Base-by-base conservation (phyloP, 2,113 vertebrate species). In the Toxotes jaculatrix region DNA sequence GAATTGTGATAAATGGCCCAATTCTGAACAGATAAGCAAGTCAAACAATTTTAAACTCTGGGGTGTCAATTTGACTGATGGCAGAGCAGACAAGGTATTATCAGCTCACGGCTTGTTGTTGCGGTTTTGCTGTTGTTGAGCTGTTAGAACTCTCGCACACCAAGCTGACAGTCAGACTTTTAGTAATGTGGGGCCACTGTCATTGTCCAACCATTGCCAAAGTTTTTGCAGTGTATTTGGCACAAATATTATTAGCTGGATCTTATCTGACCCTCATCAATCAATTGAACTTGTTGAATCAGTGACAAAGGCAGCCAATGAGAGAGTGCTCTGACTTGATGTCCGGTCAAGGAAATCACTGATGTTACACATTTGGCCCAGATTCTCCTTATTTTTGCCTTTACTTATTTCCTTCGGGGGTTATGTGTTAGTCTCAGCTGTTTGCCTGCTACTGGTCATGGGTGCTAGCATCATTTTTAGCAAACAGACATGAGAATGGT, bases 21-120 rank as follows among this genome's bases (percentile, higher is more conserved):
- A 56, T 77, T 79, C 71, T 79, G 65, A 77, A 80, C 43, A 78
- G 79, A 78, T 71, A 66, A 63, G 55, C 32, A 82, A 84, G 69
- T 89, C 75, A 77, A 82, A 82, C 65, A 36, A 47, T 67, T 73
- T 84, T 34, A 68, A 80, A 80, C 61, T 73, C 36, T 1, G 31
- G 19, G 51, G 27, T 85, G 80, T 90, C 84, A 83, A 34, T 72
- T 61, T 90, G 88, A 87, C 64, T 91, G 79, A 88, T 85, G 59
- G 73, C 38, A 27, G 23, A 73, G 68, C 73, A 51, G 77, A 87
- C 53, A 63, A 53, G 55, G 78, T 64, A 45, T 87, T 79, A 81
- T 67, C 80, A 69, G 80, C 71, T 74, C 51, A 69, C 34, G 63
- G 60, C 60, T 27, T 77, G 57, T 74, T 78, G 72, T 78, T 56